These are phyloP conservation scores for Zaprionus camerounensis DNA, from an alignment of 1,140 invertebrate species.

Conservation along the genomic window DNA sequence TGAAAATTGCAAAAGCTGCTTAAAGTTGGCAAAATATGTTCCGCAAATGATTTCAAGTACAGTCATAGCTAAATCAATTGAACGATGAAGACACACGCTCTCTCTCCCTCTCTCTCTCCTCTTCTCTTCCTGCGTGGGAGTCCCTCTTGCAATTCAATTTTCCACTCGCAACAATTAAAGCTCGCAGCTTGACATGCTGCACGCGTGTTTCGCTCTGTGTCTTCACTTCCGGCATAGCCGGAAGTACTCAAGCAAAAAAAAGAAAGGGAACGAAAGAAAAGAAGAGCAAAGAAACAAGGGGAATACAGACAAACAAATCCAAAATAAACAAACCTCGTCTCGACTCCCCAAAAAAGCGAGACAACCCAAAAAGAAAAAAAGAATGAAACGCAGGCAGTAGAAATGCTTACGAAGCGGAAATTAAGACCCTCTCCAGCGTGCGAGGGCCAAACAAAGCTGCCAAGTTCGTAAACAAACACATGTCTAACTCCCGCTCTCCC, in stretches of 20 bases:
- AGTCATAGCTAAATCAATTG: conserved; percentile 38
- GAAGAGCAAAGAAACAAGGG: conserved; percentile 41
- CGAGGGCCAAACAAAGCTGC: conserved; percentile 72
- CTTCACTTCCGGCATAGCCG: conserved; percentile 70
- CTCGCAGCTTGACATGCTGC: conserved; percentile 43
- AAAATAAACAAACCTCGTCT: conserved; percentile 65
- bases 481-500: conserved; percentile 56
- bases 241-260: conserved; percentile 76
- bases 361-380: conserved; percentile 22
- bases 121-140: background rate
- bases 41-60: conserved; percentile 32
- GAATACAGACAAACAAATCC: conserved; percentile 66
- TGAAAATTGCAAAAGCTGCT: conserved; percentile 37
- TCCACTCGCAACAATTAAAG: conserved; percentile 72
- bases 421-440: conserved; percentile 74
- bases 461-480: conserved; percentile 81
- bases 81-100: background rate
- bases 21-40: conserved; percentile 40
- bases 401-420: conserved; percentile 81
- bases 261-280: conserved; percentile 30
- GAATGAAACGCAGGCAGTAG: conserved; percentile 28
- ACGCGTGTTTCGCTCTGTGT: conserved; percentile 41
- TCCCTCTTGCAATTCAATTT: conserved; percentile 67
- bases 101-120: background rate
- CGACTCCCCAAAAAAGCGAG: conserved; percentile 12